Base-by-base conservation (phyloP, 2,113 vertebrate genomes). In the Eonycteris spelaea region DNA sequence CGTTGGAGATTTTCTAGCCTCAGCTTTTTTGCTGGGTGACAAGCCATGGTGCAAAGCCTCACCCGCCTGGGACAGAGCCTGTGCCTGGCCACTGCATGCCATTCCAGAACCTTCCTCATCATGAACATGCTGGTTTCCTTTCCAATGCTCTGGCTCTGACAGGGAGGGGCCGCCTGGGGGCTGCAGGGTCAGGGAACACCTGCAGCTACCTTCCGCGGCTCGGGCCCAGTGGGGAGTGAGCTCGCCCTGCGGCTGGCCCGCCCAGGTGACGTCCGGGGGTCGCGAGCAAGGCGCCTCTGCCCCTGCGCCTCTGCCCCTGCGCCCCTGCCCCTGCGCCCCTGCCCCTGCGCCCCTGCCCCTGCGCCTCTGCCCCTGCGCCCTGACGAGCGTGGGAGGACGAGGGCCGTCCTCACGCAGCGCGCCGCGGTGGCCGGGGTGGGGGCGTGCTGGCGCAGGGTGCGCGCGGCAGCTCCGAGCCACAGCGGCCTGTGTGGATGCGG, bases 121-220 rank as follows among this genome's bases (percentile, higher is more conserved):
- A 2, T 2, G 11, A 14, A 61, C 2, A 4, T 26, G 53, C 19
- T 15, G 71, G 11, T 16, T 63, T 19, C 6, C 2, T 75, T 43
- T 13, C n/a, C 6, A 0, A 1, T 26, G 5, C 26, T 43, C 78
- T 55, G 38, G 57, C 8, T 16, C 74, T 48, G 30, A 68, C 38
- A 53, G 6, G 33, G 59, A 43, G 10, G 24, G 0, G 7, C 18
- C 8, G 6, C 12, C 38, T 21, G 19, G 43, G 53, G 16, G 16
- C 21, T 26, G 8, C 3, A 0, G 1, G 4, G 40, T 16, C n/a
- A 4, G n/a, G 63, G 28, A n/a, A n/a, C n/a, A 24, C 6, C 0
- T 4, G 19, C 28, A 16, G 30, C 65, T 61, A n/a, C 22, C 7
- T 18, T 22, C 11, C 2, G 13, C 40, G 40, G 11, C 0, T 14